Conservation (phyloP, 2,113 vertebrate genomes). For the Bettongia penicillata region DNA sequence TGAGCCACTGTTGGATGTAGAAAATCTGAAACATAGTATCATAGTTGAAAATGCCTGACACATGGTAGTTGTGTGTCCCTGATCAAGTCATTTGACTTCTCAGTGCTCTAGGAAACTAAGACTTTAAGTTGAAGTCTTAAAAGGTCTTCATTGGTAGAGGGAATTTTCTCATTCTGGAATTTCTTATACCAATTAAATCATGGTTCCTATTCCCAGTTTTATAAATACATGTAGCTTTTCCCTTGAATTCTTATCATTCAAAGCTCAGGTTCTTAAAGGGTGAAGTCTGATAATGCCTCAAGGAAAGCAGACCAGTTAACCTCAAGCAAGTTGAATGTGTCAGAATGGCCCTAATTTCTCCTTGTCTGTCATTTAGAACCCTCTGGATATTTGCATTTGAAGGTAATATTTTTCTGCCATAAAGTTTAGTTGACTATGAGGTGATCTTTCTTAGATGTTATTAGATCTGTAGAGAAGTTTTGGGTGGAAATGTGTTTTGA, state of each 20-base stretch:
- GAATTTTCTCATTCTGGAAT: background rate
- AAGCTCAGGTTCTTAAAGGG: background rate
- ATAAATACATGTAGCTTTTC: background rate
- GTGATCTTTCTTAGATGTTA: background rate
- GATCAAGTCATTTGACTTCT: background rate
- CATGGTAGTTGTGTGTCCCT: background rate
- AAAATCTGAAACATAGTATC: background rate
- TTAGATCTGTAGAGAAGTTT: background rate
- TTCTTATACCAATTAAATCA: background rate
- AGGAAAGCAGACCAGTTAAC: background rate
- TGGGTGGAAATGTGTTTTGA: background rate
- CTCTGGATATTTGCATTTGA: background rate
- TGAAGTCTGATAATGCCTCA: background rate
- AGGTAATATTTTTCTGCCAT: background rate
- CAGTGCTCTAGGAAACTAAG: background rate
- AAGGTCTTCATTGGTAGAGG: background rate
- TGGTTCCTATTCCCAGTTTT: background rate
- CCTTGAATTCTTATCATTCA: background rate
- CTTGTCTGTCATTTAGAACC: background rate
- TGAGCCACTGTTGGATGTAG: background rate
- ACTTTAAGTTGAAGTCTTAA: background rate
- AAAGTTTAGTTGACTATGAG: background rate
- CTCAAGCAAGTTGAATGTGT: background rate
- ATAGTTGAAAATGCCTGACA: background rate
- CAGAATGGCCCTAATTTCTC: background rate